Evolutionary conservation across 2,888 invertebrate species (phyloP), one percentile per base, ranked within the genome.

Genomic region (Agrilus cyanescens): DNA sequence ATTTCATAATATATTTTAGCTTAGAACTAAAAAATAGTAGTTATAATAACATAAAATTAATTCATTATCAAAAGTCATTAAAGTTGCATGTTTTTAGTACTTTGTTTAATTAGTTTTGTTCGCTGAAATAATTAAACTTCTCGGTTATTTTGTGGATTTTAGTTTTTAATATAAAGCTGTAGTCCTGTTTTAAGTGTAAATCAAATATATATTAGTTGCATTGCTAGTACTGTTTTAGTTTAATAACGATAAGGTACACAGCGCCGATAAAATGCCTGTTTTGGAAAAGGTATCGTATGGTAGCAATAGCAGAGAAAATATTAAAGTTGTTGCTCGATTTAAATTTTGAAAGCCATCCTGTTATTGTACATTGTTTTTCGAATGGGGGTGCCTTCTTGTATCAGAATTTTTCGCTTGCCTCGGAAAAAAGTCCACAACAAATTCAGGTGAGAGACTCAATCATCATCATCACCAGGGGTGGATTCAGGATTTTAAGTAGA

Each of bases 301-400:
- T 71, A 37, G 64, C 68, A 4, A 74, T 80, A 44, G 81, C 80
- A 3, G 73, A 73, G 50, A 76, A 78, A 55, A 67, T 84, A 34
- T 68, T 82, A 4, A 76, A 79, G 56, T 64, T 82, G 15, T 68
- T 84, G 40, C 62, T 69, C 35, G 82, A 84, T 46, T 73, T 80
- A 65, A 77, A 75, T 54, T 72, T 83, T 46, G 76, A 80, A 57
- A 72, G 73, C 30, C 81, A 82, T 62, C 83, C 83, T 5, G 71
- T 84, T 41, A 75, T 85, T 47, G 76, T 85, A 58, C 85, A 85
- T 56, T 72, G 80, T 43, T 84, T 85, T 60, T 83, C 83, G 47
- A 85, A 85, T 58, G 80, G 83, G n/a, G 85, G 84, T 13, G 77
- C 80, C 4, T 77, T 76, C 57, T 68, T 83, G 8, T 84, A 83